Evolutionary conservation across 2,888 invertebrate species (phyloP), one percentile per base, ranked within the genome.

Genomic region (Mesorhabditis sp.): DNA sequence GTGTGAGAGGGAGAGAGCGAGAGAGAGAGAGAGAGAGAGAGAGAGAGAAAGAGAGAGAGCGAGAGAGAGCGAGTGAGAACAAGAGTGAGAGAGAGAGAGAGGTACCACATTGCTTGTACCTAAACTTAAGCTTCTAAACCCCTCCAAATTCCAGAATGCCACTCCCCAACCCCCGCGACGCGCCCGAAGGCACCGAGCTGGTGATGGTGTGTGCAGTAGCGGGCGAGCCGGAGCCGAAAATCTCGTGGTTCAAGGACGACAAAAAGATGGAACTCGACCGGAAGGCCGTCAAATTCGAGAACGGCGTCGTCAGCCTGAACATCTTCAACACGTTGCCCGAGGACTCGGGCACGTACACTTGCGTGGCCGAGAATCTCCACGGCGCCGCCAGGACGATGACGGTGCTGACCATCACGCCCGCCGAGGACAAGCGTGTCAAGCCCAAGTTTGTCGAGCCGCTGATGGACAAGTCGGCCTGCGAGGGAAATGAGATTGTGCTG

Each of bases 311-410:
- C 67, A 94, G 95, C 0, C 91, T 98, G 89, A 96, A 96, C 89
- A 94, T 98, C 81, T 90, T 92, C 72, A 93, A 93, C 87, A 95
- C 95, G 86, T 91, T 92, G 84, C 92, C 93, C 0, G 92, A 92
- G 71, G 97, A 99, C 89, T 93, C 94, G 76, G 98, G 97, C 77
- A 94, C 93, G 87, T 99, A 97, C 88, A 90, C 91, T 61, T 97
- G 96, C 87, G 90, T 92, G 63, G 80, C 78, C 4, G 77, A 76
- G 45, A 80, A 80, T 65, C 72, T 79, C 44, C 77, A 80, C 62
- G 80, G 80, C 66, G 72, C 72, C 50, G 74, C 74, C 41, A 72
- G 76, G 67, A 73, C 73, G 43, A 72, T 74, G 62, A 74, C 73
- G 41, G 64, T 74, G 45, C 76, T 78, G 3, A 72, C 73, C 44